These are phyloP conservation scores for Rhyacichthys aspro DNA, from an alignment of 2,797 vertebrate genomes.

Conservation along the genomic window DNA sequence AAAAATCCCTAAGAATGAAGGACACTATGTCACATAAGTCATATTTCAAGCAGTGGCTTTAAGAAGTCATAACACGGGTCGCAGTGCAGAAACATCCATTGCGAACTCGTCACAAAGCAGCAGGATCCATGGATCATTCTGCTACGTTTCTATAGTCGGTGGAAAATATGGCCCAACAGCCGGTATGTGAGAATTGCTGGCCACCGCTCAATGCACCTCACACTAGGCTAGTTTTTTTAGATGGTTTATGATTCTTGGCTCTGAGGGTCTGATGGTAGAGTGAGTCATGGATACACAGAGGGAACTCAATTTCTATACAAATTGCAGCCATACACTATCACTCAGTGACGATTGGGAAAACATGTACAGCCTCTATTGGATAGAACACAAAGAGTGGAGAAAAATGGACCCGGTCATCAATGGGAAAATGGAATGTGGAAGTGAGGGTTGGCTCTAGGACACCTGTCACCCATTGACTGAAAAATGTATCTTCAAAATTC, in stretches of 20 bases:
- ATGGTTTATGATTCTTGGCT: conserved; percentile 48
- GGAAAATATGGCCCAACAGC: conserved; percentile 52
- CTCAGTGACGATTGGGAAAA: background rate
- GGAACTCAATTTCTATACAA: conserved; percentile 5
- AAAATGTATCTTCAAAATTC: no score
- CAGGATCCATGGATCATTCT: conserved; percentile 40
- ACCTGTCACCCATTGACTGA: no score
- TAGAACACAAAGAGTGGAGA: background rate
- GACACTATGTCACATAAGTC: conserved; percentile 21
- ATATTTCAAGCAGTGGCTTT: conserved; percentile 15
- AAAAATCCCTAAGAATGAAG: conserved; percentile 28
- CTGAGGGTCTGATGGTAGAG: background rate
- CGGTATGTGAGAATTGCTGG: conserved; percentile 25
- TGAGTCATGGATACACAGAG: conserved; percentile 3
- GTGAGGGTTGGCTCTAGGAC: no score
- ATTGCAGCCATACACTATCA: background rate
- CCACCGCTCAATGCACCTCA: conserved; percentile 46
- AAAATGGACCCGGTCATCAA: background rate
- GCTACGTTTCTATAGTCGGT: conserved; percentile 35
- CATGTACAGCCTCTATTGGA: background rate
- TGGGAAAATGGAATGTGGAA: background rate
- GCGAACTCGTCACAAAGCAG: conserved; percentile 16
- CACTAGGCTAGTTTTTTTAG: conserved; percentile 38
- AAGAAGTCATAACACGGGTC: conserved; percentile 10
- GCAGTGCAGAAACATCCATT: background rate